Evolutionary conservation across 2,113 vertebrate genomes (phyloP).

Genomic region (Paracanthobrama guichenoti): DNA sequence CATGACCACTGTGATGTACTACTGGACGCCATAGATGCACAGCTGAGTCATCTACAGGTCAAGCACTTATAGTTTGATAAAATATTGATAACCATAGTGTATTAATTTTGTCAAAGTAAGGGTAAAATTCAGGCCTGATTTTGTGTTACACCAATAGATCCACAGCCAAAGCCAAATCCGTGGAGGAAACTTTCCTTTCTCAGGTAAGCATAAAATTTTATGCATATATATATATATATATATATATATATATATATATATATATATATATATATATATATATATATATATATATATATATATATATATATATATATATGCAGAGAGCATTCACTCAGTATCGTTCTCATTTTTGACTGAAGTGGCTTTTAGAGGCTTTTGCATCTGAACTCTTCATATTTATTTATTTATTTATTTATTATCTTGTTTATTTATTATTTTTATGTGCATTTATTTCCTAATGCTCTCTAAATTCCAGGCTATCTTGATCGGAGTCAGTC

Average conservation of each 20-base stretch:
- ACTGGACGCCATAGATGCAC: slow-evolving; percentile 68
- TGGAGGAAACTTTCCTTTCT: neutral
- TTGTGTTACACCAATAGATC: slow-evolving; percentile 26
- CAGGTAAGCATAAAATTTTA: slow-evolving; percentile 2
- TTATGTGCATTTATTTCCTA: neutral
- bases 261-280: too few relatives aligned
- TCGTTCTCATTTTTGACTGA: too few relatives aligned
- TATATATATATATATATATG: too few relatives aligned
- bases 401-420: too few relatives aligned
- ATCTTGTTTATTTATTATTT: neutral
- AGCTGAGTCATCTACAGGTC: slow-evolving; percentile 71
- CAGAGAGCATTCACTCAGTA: too few relatives aligned
- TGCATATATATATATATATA: too few relatives aligned
- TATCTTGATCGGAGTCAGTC: slow-evolving; percentile 59
- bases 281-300: neutral
- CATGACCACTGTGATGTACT: slow-evolving; percentile 66
- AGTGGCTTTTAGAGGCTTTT: too few relatives aligned
- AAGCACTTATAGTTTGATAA: neutral
- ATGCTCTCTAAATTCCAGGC: slow-evolving; percentile 47
- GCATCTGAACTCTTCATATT: too few relatives aligned
- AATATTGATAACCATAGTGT: neutral
- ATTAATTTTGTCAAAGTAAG: neutral
- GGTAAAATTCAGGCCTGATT: neutral
- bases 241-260: too few relatives aligned
- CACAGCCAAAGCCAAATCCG: neutral